Conservation (phyloP, 2,113 vertebrate genomes). For the Saccopteryx leptura region DNA sequence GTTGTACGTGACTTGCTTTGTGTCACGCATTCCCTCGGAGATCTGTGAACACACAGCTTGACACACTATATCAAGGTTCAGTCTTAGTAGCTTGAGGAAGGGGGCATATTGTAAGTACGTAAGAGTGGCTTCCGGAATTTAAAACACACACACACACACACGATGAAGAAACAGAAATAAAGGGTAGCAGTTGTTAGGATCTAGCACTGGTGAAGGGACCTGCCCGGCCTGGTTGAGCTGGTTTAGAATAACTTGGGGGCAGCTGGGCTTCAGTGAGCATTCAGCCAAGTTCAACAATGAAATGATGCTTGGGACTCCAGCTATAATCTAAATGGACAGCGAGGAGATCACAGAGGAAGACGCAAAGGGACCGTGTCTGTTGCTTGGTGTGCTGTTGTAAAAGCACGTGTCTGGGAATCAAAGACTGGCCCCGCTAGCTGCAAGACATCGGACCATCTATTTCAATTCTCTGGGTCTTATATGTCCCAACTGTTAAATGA, state of each 20-base stretch:
- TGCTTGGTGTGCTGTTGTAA: not conserved
- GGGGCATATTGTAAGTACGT: not conserved
- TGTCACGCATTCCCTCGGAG: not conserved
- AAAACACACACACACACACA: not conserved
- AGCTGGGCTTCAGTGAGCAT: not conserved
- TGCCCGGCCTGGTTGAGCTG: not conserved
- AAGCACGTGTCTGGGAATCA: not conserved
- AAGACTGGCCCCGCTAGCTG: not conserved
- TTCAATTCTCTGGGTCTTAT: not conserved
- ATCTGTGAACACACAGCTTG: not conserved
- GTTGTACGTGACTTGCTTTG: not conserved
- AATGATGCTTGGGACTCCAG: not conserved
- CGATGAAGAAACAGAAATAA: not conserved
- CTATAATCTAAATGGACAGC: not conserved
- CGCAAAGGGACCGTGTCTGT: not conserved
- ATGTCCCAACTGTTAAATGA: constrained; percentile 26
- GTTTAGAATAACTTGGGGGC: not conserved
- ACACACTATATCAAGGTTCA: not conserved
- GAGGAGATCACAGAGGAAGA: not conserved
- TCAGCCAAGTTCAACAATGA: not conserved
- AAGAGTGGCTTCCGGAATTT: not conserved
- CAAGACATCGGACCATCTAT: not conserved
- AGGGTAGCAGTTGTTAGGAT: not conserved
- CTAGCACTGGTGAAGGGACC: not conserved
- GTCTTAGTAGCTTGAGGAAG: not conserved